A percentile compares a stretch with the other conserved stretches of the same genome.
These are phyloP conservation scores for Sebastes baramenuke DNA, from an alignment of 2,797 vertebrate species.

Conservation along the genomic window DNA sequence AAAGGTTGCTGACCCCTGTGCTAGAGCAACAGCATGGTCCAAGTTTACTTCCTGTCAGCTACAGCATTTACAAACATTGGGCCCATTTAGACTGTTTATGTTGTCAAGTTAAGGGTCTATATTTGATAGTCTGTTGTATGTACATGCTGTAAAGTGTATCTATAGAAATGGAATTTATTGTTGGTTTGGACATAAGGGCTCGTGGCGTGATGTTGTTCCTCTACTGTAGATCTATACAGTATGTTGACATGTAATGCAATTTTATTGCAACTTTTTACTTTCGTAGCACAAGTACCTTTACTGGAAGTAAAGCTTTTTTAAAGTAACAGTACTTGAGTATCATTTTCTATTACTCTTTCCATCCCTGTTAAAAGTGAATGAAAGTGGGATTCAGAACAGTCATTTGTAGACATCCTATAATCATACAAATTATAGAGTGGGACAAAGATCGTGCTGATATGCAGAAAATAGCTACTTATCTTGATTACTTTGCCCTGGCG, in stretches of 20 bases:
- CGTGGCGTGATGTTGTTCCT: no score
- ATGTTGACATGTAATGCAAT: neutral
- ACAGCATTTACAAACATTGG: neutral
- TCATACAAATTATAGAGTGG: slow-evolving; percentile 6
- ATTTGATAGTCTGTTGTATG: neutral
- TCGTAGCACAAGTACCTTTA: neutral
- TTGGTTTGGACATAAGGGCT: neutral
- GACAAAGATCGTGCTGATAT: slow-evolving; percentile 38
- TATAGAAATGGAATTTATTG: neutral
- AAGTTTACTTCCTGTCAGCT: neutral
- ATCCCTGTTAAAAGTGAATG: neutral
- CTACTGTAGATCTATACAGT: no score
- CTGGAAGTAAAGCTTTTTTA: neutral
- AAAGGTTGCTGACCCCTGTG: no score
- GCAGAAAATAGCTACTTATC: slow-evolving; percentile 23
- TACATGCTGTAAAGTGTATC: neutral
- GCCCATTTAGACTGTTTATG: no score
- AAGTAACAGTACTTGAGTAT: neutral
- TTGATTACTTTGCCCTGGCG: slow-evolving; percentile 37
- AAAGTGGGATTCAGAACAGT: neutral
- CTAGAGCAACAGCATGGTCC: neutral
- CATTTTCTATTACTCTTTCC: no score
- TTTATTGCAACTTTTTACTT: neutral
- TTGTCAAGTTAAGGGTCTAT: neutral
- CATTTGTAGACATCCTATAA: neutral